Percentiles rank a stretch among this genome's conserved stretches.
These are phyloP conservation scores for Melanaphis sacchari DNA, from an alignment of 1,140 invertebrate species.

Conservation along the genomic window DNA sequence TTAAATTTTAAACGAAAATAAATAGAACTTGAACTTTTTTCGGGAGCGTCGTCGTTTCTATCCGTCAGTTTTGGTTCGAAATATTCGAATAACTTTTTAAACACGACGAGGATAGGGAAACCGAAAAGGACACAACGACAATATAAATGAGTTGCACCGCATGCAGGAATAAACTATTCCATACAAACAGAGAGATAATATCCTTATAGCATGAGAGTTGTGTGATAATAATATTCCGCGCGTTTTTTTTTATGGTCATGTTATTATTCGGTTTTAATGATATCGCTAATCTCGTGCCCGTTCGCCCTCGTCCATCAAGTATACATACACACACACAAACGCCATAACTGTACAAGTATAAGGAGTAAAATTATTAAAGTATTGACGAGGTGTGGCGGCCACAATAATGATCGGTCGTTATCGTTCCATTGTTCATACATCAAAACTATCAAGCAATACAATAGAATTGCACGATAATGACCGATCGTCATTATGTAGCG, in stretches of 20 bases:
- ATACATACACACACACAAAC: not conserved
- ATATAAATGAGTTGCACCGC: not conserved
- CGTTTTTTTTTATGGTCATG: not conserved
- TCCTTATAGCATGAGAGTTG: not conserved
- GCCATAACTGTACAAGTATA: not conserved
- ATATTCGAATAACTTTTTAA: not conserved
- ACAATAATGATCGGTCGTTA: slow-evolving; percentile 52
- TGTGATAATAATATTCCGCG: not conserved
- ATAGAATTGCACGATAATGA: slow-evolving; percentile 42
- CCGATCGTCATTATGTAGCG: slow-evolving; percentile 42
- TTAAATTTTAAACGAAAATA: not conserved
- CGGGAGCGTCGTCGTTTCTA: not conserved
- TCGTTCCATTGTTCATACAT: slow-evolving; percentile 52
- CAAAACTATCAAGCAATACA: slow-evolving; percentile 42
- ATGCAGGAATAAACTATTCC: slow-evolving; percentile 5
- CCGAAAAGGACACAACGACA: not conserved
- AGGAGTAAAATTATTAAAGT: slow-evolving; percentile 31
- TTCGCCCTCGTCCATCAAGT: slow-evolving; percentile 20
- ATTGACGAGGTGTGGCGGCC: slow-evolving; percentile 27
- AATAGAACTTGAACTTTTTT: not conserved
- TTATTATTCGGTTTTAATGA: slow-evolving; percentile 43
- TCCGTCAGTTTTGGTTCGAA: not conserved
- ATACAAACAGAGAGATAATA: not conserved
- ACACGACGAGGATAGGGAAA: not conserved
- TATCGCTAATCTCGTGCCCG: slow-evolving; percentile 14